Conservation (phyloP, 2,888 invertebrate species). For the Apotomis turbidana region DNA sequence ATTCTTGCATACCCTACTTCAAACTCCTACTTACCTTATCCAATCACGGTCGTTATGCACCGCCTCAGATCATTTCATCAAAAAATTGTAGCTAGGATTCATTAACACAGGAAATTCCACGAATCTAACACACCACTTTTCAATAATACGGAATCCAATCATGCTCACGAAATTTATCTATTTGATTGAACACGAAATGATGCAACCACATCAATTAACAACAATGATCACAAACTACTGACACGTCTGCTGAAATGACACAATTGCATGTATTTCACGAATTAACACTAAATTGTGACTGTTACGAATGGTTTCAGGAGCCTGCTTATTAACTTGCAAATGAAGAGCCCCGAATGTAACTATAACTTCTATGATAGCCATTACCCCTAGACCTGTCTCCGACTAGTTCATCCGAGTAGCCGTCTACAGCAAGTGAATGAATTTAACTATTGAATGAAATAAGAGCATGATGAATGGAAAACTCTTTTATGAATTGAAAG, state of each 20-base stretch:
- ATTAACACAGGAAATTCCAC: constrained; percentile 80
- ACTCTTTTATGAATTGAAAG: constrained; percentile 54
- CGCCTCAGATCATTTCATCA: constrained; percentile 74
- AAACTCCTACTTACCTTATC: constrained; percentile 64
- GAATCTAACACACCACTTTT: constrained; percentile 70
- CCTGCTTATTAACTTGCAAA: constrained; percentile 51
- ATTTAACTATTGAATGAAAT: constrained; percentile 56
- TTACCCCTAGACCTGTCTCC: constrained; percentile 33
- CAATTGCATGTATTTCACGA: constrained; percentile 73
- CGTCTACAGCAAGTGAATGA: constrained; percentile 61
- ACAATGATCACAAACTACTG: constrained; percentile 60
- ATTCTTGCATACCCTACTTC: constrained; percentile 72
- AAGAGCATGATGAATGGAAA: constrained; percentile 72
- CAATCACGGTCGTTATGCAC: constrained; percentile 81
- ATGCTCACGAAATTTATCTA: constrained; percentile 60
- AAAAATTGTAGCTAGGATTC: constrained; percentile 71
- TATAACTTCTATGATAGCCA: constrained; percentile 48
- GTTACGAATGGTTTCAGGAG: constrained; percentile 49
- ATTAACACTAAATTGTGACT: constrained; percentile 55
- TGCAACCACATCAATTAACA: constrained; percentile 55
- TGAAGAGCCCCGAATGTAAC: constrained; percentile 48
- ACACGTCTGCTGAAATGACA: constrained; percentile 69
- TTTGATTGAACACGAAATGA: constrained; percentile 61
- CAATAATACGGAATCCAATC: constrained; percentile 45
- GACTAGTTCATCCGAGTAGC: constrained; percentile 48